Base-by-base conservation (phyloP, 2,888 invertebrate species). In the Torymus tubicola region DNA sequence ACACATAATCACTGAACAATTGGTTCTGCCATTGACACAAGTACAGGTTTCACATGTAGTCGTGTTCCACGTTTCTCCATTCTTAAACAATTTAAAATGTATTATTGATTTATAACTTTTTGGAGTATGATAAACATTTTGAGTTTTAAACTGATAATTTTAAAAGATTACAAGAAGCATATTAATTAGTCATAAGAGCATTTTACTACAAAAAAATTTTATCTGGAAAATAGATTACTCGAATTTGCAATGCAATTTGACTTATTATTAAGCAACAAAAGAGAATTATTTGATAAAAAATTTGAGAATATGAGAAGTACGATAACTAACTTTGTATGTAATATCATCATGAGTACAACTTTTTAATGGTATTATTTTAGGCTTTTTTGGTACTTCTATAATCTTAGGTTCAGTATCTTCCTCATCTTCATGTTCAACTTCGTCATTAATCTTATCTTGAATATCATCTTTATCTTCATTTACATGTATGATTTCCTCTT, bases 1-100 rank as follows among this genome's bases (percentile, higher is more conserved):
- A 88, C 98, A 98, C 87, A 95, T 93, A 88, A 96, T 95, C 92
- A 95, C 95, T 18, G 96, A 95, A 90, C 98, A 98, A 68, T 95
- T 94, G 16, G 96, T 95, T 88, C 95, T 95, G 5, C 98, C 98
- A 60, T 94, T 93, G 81, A 94, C 94, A 91, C 98, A 98, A 84
- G 94, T 94, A 90, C 98, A 98, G 24, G 95, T 95, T 85, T 96
- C 95, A 91, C 97, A 97, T 57, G 94, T 93, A 88, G 96, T 95
- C 85, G 95, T 91, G 87, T 94, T 94, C 96, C 96, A 97, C 63
- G 94, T 93, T 89, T 95, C 94, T 80, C 96, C 96, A 92, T 96
- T 95, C 96, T 97, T 92, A 92, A 93, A 42, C 10, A 42, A 42
- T 42, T 42, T 8, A 42, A 42, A 42, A 42, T 8, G 8, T 31